phyloP scores from a whole-genome alignment of 2,113 vertebrate genomes.

The Coptodon bakossiorum region DNA sequence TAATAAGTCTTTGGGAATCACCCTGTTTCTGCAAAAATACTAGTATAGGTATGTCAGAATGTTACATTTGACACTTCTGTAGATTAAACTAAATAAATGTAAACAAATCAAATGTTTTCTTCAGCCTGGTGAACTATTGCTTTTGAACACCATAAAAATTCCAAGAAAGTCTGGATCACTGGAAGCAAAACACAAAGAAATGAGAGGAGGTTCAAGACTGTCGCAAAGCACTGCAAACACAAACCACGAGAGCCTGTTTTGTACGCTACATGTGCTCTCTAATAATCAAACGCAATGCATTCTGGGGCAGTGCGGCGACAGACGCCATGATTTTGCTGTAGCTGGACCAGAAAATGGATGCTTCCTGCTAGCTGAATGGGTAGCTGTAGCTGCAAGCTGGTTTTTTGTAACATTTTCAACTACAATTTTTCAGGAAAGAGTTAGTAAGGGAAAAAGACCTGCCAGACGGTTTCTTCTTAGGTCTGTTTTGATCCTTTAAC shows the following conservation, averaged over 20 bases:
- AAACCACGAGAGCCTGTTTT: neutral
- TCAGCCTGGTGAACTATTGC: neutral
- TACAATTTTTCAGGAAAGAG: fast-evolving
- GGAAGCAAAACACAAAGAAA: neutral
- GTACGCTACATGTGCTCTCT: neutral
- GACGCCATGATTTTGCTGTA: slow-evolving; percentile 52
- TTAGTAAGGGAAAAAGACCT: fast-evolving
- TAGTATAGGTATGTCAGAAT: neutral
- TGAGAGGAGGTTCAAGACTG: too few relatives aligned
- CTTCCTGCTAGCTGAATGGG: neutral
- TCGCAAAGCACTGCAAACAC: neutral
- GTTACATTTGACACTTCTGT: neutral
- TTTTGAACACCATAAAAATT: fast-evolving
- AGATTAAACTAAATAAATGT: neutral
- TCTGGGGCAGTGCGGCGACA: slow-evolving; percentile 9
- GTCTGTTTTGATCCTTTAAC: neutral
- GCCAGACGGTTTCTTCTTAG: neutral
- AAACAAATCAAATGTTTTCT: neutral
- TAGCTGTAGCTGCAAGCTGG: neutral
- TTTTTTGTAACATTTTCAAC: neutral
- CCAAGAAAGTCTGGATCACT: neutral
- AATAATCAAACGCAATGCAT: slow-evolving; percentile 24
- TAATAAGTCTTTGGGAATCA: neutral
- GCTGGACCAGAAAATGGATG: slow-evolving; percentile 55
- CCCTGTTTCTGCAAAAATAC: fast-evolving